These are phyloP conservation scores for Spheniscus humboldti DNA, from an alignment of 2,797 vertebrate genomes.

Conservation along the genomic window DNA sequence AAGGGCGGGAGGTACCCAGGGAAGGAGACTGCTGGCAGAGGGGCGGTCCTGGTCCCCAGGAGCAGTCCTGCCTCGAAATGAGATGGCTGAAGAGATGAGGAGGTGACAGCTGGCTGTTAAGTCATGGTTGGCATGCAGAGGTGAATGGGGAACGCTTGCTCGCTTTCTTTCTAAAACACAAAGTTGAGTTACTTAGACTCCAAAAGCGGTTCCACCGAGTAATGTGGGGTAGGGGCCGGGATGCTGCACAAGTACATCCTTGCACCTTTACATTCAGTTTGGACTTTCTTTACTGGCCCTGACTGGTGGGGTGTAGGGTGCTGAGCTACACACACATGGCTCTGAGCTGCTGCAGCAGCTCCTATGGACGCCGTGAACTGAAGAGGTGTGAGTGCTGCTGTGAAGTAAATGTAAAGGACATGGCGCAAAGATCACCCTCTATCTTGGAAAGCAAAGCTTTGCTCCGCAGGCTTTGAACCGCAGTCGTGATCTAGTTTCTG, in stretches of 20 bases:
- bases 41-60: not conserved
- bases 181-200: not conserved
- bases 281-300: not conserved
- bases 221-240: fast-evolving
- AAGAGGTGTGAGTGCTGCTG: not conserved
- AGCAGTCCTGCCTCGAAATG: not conserved
- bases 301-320: not conserved
- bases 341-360: not conserved
- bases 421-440: too few relatives aligned
- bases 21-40: not conserved
- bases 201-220: not conserved
- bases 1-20: not conserved
- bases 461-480: not conserved
- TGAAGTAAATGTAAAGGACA: not conserved
- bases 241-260: not conserved
- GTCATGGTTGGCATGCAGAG: not conserved
- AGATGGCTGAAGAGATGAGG: not conserved
- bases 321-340: not conserved
- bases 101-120: not conserved
- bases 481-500: not conserved
- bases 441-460: not conserved
- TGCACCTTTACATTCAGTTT: too few relatives aligned
- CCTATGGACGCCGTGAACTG: fast-evolving
- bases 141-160: not conserved
- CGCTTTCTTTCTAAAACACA: not conserved